phyloP scores from a whole-genome alignment of 1,140 invertebrate genomes.

The Dinoponera quadriceps region DNA sequence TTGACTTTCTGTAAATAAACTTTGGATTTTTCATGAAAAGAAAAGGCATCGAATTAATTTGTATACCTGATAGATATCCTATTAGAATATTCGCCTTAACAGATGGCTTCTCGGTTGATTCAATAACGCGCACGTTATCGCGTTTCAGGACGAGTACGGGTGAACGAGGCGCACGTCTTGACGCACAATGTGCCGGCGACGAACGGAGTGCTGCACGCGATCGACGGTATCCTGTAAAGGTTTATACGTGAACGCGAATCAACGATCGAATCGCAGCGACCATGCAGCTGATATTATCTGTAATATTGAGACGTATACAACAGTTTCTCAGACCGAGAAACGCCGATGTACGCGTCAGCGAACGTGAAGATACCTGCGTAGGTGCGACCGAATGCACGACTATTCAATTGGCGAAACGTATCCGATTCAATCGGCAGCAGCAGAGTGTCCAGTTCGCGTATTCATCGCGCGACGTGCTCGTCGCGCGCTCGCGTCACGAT shows the following conservation, averaged over 20 bases:
- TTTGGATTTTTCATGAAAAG: no score
- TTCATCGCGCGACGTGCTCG: no score
- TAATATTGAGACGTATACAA: conserved; percentile 4
- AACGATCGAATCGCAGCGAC: conserved; percentile 13
- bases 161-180: conserved; percentile 91
- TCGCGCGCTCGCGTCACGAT: no score
- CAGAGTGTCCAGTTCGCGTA: no score
- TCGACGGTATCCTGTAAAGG: conserved; percentile 90
- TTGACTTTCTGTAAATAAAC: no score
- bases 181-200: conserved; percentile 94
- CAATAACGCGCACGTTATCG: background rate
- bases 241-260: conserved; percentile 7
- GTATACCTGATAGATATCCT: no score
- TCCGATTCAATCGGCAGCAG: no score
- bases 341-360: background rate
- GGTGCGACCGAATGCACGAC: background rate
- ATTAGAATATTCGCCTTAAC: no score
- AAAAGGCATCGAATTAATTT: no score
- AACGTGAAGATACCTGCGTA: conserved; percentile 6
- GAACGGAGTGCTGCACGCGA: conserved; percentile 95
- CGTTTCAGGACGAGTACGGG: conserved; percentile 91
- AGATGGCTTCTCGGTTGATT: background rate
- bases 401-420: conserved; percentile 31
- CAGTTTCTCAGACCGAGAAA: background rate
- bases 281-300: conserved; percentile 32